Base-by-base conservation (phyloP, 2,797 vertebrate genomes). In the Danio jaintianensis region DNA sequence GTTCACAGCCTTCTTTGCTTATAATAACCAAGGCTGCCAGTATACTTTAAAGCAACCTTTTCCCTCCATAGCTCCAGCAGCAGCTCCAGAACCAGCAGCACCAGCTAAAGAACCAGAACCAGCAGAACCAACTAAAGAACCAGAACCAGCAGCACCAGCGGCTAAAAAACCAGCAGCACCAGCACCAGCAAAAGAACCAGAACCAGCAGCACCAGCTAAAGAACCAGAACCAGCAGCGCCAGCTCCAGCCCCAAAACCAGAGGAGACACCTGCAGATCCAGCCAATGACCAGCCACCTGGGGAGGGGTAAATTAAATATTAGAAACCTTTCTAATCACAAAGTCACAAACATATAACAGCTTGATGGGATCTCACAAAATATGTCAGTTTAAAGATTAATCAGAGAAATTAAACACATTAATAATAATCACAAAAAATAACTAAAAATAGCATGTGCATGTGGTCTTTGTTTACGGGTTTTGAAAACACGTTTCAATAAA, bases 251-350 rank as follows among this genome's bases (percentile, higher is more conserved):
- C 10, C 72, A 29, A 82, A 82, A 16, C 66, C 83, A 36, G 82
- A 84, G 38, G 75, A 81, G 18, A 85, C 76, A 18, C 83, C 78
- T 10, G 75, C 47, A 48, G 71, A 80, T 6, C 67, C 74, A 43
- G 66, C 29, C 13, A 84, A 90, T 0, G 74, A 48, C 22, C 85
- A 88, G 80, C 58, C 83, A 63, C 87, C 63, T 68, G 74, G 87
- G 71, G 89, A 92, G 4, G 87, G 89, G 93, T 93, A 88, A 90
- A 86, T 79, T 18, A 11, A 29, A 42, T 62, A 20, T 1, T 16
- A 22, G 3, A 42, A 16, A 40, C 22, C 7, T 5, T 47, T 8
- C 53, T 16, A 1, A 59, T 29, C 13, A 42, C 7, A 43, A 13
- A 20, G 20, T 42, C 69, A 55, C 1, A 1, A 38, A 29, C 29